These are phyloP conservation scores for Agrotis ipsilon DNA, from an alignment of 2,888 invertebrate genomes.

Conservation along the genomic window DNA sequence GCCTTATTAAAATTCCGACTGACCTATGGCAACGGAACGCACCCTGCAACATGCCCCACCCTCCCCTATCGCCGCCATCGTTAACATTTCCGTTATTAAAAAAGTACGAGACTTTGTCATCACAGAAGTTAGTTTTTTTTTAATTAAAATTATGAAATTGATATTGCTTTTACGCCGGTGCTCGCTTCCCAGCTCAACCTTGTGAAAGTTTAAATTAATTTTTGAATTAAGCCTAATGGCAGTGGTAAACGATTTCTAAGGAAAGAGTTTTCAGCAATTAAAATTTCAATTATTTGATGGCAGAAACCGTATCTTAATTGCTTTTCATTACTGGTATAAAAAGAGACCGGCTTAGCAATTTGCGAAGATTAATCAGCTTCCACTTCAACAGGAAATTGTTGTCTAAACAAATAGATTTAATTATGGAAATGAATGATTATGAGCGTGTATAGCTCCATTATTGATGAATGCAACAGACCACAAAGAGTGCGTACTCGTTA, in stretches of 20 bases:
- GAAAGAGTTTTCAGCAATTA: constrained; percentile 89
- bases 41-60: constrained; percentile 64
- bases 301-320: constrained; percentile 83
- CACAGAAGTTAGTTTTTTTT: constrained; percentile 90
- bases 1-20: constrained; percentile 74
- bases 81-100: constrained; percentile 91
- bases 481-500: constrained; percentile 33
- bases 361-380: constrained; percentile 64
- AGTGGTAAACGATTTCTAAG: constrained; percentile 88
- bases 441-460: constrained; percentile 43
- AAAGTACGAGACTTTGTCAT: constrained; percentile 91
- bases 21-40: constrained; percentile 66
- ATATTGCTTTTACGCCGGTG: constrained; percentile 89
- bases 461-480: constrained; percentile 41
- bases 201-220: constrained; percentile 91
- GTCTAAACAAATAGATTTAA: constrained; percentile 61
- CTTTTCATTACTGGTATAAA: constrained; percentile 80
- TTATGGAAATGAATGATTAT: constrained; percentile 47
- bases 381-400: constrained; percentile 62
- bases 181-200: constrained; percentile 86
- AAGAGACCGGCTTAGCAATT: constrained; percentile 72
- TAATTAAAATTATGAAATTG: constrained; percentile 92
- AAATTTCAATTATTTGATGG: constrained; percentile 86
- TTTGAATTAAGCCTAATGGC: constrained; percentile 90
- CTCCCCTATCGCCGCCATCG: constrained; percentile 76